Evolutionary conservation across 30 jellyfish, hydroid and myxozoan species (phyloP).

Genomic region (Turritopsis rubra): DNA sequence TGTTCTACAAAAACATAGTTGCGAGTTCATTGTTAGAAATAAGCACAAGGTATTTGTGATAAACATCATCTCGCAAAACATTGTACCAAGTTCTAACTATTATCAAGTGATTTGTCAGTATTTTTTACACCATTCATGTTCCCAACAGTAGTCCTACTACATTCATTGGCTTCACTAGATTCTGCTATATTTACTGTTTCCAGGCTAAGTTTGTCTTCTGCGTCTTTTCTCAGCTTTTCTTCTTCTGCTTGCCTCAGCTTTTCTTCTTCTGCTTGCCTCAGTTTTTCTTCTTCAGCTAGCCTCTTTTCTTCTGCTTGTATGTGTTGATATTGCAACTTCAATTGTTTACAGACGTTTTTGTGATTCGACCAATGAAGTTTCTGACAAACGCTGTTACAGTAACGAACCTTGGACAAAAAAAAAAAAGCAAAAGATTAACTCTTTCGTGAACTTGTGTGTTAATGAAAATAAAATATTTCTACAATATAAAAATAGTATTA

Average conservation of each 20-base stretch:
- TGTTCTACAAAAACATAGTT: too few species aligned
- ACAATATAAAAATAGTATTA: too few species aligned
- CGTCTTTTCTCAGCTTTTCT: constrained; percentile 18
- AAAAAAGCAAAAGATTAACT: background rate
- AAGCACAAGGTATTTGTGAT: too few species aligned
- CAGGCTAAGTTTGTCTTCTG: constrained; percentile 16
- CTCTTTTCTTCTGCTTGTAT: constrained; percentile 12
- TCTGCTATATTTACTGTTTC: background rate
- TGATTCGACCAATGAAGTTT: constrained; percentile 75
- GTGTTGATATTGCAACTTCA: background rate
- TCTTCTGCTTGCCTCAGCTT: constrained; percentile 27
- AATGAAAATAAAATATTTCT: too few species aligned
- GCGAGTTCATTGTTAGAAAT: too few species aligned
- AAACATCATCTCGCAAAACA: background rate
- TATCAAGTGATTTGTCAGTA: background rate
- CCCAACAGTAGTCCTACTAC: background rate
- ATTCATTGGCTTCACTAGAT: background rate
- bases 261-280: constrained; percentile 30
- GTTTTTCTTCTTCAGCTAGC: constrained; percentile 21
- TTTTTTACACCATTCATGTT: background rate
- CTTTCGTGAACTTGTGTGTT: too few species aligned
- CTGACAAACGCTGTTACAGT: constrained; percentile 71
- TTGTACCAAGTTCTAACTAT: background rate
- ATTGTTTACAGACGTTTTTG: constrained; percentile 37
- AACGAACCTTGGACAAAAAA: constrained; percentile 59